Evolutionary conservation across 2,113 vertebrate species (phyloP).

Genomic region (Labeo catla): DNA sequence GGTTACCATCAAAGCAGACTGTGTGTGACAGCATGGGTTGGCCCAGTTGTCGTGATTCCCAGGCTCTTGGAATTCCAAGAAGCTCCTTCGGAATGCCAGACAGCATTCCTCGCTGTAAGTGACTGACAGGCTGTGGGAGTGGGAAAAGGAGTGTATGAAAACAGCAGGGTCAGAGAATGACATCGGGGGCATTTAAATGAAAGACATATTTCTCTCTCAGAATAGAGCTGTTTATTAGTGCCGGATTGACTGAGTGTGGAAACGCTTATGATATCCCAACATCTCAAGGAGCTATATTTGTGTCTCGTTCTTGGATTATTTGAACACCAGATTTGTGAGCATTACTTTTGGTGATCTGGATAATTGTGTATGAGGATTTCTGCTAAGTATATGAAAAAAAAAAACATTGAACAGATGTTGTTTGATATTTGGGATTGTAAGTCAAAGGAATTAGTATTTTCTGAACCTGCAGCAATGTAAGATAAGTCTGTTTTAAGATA

Average conservation of each 20-base stretch:
- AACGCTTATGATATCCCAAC: not conserved
- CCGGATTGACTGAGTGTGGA: slow-evolving; percentile 3
- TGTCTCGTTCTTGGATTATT: not conserved
- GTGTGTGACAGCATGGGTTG: slow-evolving; percentile 47
- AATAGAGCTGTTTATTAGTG: slow-evolving; percentile 13
- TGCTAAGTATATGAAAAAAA: not conserved
- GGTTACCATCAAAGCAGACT: slow-evolving; percentile 44
- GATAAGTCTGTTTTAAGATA: not conserved
- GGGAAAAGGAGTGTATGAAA: slow-evolving; percentile 44
- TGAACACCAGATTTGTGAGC: not conserved
- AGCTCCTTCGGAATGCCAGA: slow-evolving; percentile 48
- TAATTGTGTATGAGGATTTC: not conserved
- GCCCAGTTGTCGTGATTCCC: slow-evolving; percentile 48
- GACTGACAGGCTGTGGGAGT: slow-evolving; percentile 51
- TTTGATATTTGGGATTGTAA: not conserved
- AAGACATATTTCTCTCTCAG: slow-evolving; percentile 30
- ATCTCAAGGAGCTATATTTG: not conserved
- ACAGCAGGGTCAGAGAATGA: slow-evolving; percentile 26
- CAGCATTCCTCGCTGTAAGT: slow-evolving; percentile 38
- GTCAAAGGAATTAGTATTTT: too few species aligned
- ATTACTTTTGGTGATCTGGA: slow-evolving; percentile 1
- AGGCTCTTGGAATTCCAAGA: slow-evolving; percentile 55
- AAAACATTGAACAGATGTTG: not conserved
- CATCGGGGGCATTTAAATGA: slow-evolving; percentile 34
- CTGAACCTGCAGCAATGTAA: not conserved